Conservation (phyloP, 2,888 invertebrate genomes). For the Drosophila neoperkinsi region DNA sequence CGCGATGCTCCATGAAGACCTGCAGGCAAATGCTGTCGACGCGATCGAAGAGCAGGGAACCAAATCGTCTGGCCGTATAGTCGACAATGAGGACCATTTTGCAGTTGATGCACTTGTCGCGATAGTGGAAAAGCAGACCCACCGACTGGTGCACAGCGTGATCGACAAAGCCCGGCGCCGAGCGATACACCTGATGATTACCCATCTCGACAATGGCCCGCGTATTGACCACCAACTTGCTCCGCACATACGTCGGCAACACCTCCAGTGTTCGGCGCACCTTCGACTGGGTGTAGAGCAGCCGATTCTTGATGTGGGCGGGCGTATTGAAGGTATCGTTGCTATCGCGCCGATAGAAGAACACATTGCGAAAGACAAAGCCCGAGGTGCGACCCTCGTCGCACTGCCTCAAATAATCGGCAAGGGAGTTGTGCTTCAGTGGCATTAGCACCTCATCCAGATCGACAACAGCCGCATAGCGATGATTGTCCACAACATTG, state of each 20-base stretch:
- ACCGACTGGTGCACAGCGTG: slow-evolving; percentile 79
- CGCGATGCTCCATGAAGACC: slow-evolving; percentile 74
- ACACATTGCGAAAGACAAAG: slow-evolving; percentile 86
- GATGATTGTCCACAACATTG: slow-evolving; percentile 89
- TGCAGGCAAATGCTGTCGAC: slow-evolving; percentile 82
- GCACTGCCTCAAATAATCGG: slow-evolving; percentile 82
- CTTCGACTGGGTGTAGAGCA: slow-evolving; percentile 85
- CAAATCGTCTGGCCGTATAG: slow-evolving; percentile 83
- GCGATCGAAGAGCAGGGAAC: slow-evolving; percentile 82
- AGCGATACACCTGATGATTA: slow-evolving; percentile 91
- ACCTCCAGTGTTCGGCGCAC: slow-evolving; percentile 80
- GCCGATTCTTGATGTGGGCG: slow-evolving; percentile 74
- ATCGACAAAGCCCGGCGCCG: slow-evolving; percentile 76
- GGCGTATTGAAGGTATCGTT: slow-evolving; percentile 83
- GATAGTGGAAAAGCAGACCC: slow-evolving; percentile 83
- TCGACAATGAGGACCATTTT: slow-evolving; percentile 79
- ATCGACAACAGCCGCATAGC: slow-evolving; percentile 93
- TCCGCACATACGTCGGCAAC: slow-evolving; percentile 90
- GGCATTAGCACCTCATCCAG: slow-evolving; percentile 95
- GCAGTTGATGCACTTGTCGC: slow-evolving; percentile 82
- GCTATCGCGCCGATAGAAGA: slow-evolving; percentile 85
- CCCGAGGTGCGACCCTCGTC: slow-evolving; percentile 83
- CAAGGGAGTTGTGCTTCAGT: slow-evolving; percentile 90
- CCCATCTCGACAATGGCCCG: slow-evolving; percentile 93
- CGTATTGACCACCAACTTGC: slow-evolving; percentile 95